phyloP scores from a whole-genome alignment of 2,113 vertebrate genomes.

The Marmota monax region DNA sequence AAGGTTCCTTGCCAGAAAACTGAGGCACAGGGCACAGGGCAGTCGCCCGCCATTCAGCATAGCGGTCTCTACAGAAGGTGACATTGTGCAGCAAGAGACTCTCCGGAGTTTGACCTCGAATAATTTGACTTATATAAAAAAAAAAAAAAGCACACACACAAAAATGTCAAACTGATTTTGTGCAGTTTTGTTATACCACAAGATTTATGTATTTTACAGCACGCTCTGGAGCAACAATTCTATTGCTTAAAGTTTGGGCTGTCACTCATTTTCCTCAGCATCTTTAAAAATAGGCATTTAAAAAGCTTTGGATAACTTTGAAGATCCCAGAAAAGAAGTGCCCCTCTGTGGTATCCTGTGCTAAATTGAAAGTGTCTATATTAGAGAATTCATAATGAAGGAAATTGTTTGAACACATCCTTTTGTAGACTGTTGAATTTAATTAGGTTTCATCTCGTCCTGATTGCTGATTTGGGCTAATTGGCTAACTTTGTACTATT shows the following conservation, averaged over 20 bases:
- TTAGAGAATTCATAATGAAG: slow-evolving; percentile 83
- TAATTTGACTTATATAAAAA: slow-evolving; percentile 85
- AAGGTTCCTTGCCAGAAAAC: slow-evolving; percentile 90
- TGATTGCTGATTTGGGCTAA: slow-evolving; percentile 81
- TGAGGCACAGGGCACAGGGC: slow-evolving; percentile 87
- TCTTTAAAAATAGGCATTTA: slow-evolving; percentile 79
- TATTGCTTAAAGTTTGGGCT: slow-evolving; percentile 15
- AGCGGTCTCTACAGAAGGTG: slow-evolving; percentile 88
- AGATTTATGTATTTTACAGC: not conserved
- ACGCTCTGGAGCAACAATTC: fast-evolving
- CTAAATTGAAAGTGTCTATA: slow-evolving; percentile 83
- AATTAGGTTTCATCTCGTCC: slow-evolving; percentile 81
- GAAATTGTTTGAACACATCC: slow-evolving; percentile 81
- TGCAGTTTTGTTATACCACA: not conserved
- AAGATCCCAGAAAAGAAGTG: slow-evolving; percentile 79
- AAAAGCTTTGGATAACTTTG: slow-evolving; percentile 78
- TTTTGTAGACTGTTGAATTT: slow-evolving; percentile 81
- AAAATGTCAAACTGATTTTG: slow-evolving; percentile 26
- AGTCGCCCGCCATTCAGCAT: slow-evolving; percentile 85
- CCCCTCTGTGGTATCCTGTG: slow-evolving; percentile 76
- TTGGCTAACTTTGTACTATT: slow-evolving; percentile 78
- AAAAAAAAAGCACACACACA: not conserved
- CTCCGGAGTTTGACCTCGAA: slow-evolving; percentile 89
- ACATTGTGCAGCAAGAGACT: slow-evolving; percentile 88
- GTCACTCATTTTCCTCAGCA: slow-evolving; percentile 43